Evolutionary conservation across 2,888 invertebrate species (phyloP).

Genomic region (Scaptomyza tumidula): DNA sequence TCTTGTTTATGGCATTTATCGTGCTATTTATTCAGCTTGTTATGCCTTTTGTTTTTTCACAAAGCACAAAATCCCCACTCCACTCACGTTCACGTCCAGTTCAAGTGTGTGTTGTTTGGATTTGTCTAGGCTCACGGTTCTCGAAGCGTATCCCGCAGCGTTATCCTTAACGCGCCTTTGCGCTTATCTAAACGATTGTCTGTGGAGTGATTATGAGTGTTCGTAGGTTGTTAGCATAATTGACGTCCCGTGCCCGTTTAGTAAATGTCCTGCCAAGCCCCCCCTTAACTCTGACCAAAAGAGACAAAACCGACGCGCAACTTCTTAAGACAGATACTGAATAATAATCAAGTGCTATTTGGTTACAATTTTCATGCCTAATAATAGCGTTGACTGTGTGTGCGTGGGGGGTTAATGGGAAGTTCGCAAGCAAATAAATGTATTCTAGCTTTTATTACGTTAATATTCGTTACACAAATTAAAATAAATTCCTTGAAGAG

Average conservation of each 20-base stretch:
- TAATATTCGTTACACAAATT: background rate
- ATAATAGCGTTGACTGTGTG: conserved; percentile 60
- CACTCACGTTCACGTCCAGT: conserved; percentile 2
- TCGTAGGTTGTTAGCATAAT: conserved; percentile 79
- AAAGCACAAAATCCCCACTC: conserved; percentile 7
- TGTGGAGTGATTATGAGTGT: conserved; percentile 82
- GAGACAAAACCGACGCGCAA: conserved; percentile 20
- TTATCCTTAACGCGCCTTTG: conserved; percentile 74
- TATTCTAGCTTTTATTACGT: background rate
- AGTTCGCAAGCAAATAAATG: background rate
- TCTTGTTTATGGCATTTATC: conserved; percentile 81
- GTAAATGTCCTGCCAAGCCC: conserved; percentile 26
- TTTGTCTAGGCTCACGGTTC: conserved; percentile 50
- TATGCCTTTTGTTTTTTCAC: conserved; percentile 75
- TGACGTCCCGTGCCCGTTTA: conserved; percentile 74
- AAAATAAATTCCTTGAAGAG: background rate
- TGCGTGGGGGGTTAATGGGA: background rate
- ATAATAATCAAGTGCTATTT: conserved; percentile 77
- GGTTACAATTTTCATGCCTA: conserved; percentile 67
- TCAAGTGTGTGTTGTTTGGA: conserved; percentile 27
- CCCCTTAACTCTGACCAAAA: background rate
- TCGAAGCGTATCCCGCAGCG: conserved; percentile 71
- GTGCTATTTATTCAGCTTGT: conserved; percentile 77
- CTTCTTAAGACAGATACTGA: conserved; percentile 62
- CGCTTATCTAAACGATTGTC: conserved; percentile 81